Evolutionary conservation across 2,888 invertebrate genomes (phyloP).

Genomic region (Pomacea canaliculata): DNA sequence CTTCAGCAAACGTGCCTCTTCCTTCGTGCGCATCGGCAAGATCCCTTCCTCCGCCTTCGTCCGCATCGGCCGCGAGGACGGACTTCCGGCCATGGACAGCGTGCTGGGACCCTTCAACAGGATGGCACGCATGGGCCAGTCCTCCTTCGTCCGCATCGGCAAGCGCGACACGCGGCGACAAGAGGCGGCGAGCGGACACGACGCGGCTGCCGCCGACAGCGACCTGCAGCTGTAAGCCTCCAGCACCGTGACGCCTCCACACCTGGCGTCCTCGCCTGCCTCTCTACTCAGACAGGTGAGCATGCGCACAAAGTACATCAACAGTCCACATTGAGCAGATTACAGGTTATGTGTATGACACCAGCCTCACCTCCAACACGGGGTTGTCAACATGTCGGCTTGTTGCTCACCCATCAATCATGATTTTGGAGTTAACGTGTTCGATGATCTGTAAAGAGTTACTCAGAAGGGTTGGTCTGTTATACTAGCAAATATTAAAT

Average conservation of each 20-base stretch:
- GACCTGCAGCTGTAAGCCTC: not conserved
- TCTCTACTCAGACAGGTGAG: no score
- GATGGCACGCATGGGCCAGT: slow-evolving; percentile 28
- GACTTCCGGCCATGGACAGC: not conserved
- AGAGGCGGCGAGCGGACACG: not conserved
- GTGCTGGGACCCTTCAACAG: slow-evolving; percentile 25
- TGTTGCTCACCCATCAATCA: no score
- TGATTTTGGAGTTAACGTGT: no score
- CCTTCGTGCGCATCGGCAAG: slow-evolving; percentile 44
- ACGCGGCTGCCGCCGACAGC: not conserved
- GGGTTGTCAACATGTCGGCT: no score
- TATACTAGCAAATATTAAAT: no score
- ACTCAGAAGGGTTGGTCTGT: no score
- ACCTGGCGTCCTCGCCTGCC: no score
- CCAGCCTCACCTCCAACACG: no score
- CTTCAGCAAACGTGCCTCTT: slow-evolving; percentile 20
- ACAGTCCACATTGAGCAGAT: no score
- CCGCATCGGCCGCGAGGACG: slow-evolving; percentile 30
- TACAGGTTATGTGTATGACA: no score
- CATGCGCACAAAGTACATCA: no score
- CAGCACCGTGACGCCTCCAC: not conserved
- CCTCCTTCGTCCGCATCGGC: slow-evolving; percentile 35
- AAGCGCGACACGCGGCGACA: slow-evolving; percentile 27
- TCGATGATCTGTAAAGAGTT: no score
- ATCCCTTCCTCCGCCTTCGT: slow-evolving; percentile 42